Percentiles rank a stretch among this genome's conserved stretches.
These are phyloP conservation scores for Macrosiphum euphorbiae DNA, from an alignment of 2,888 invertebrate species.

Conservation along the genomic window DNA sequence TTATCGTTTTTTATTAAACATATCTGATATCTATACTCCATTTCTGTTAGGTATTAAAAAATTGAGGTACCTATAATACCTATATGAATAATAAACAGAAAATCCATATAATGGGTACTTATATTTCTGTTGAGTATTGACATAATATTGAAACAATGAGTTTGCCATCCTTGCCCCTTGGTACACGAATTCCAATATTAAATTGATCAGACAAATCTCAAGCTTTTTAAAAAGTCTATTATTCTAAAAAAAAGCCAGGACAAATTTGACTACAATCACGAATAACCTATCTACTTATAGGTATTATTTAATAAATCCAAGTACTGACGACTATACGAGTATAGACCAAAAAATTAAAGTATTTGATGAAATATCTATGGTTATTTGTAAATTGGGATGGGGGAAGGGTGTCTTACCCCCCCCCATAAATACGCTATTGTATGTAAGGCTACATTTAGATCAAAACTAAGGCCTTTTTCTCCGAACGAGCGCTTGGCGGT, in stretches of 20 bases:
- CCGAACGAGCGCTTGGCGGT: neutral
- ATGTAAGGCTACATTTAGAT: neutral
- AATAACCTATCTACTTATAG: neutral
- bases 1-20: neutral
- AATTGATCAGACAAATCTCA: neutral
- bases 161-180: neutral
- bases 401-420: neutral
- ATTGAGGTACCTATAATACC: neutral
- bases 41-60: neutral
- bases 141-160: neutral
- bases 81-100: neutral
- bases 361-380: neutral
- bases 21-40: neutral
- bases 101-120: neutral
- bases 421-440: neutral
- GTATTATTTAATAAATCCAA: neutral
- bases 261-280: too few species aligned
- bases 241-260: neutral
- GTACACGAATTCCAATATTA: neutral
- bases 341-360: neutral
- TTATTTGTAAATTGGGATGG: neutral
- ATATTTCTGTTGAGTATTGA: neutral
- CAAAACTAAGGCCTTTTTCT: neutral
- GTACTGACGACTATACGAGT: neutral
- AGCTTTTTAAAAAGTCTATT: neutral